Conservation (phyloP, 1,140 invertebrate genomes). For the Drosophila novamexicana region DNA sequence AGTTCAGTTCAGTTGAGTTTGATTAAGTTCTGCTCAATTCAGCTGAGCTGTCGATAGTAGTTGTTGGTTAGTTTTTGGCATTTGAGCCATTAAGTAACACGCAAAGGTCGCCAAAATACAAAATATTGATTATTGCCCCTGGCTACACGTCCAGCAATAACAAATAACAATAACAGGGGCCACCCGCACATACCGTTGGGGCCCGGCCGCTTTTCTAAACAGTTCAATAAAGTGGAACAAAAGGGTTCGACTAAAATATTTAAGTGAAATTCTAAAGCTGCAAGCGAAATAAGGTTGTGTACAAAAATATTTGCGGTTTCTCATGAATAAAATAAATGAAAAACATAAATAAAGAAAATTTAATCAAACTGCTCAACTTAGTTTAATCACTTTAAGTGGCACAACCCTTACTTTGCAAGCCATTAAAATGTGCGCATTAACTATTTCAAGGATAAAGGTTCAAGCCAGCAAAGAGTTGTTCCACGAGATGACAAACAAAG, state of each 20-base stretch:
- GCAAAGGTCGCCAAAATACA: slow-evolving; percentile 69
- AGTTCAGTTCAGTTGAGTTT: slow-evolving; percentile 1
- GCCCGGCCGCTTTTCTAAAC: not conserved
- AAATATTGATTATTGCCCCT: slow-evolving; percentile 70
- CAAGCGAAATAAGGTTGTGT: slow-evolving; percentile 1
- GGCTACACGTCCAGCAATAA: slow-evolving; percentile 54
- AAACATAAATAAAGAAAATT: slow-evolving; percentile 22
- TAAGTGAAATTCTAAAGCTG: slow-evolving; percentile 25
- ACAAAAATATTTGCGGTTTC: slow-evolving; percentile 19
- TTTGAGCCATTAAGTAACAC: slow-evolving; percentile 61
- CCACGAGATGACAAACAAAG: too few species aligned
- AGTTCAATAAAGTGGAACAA: slow-evolving; percentile 33
- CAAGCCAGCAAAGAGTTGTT: too few species aligned
- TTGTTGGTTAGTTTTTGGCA: slow-evolving; percentile 34
- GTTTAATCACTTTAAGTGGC: slow-evolving; percentile 35
- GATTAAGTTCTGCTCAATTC: slow-evolving; percentile 1
- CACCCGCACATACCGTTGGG: not conserved
- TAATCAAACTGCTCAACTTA: not conserved
- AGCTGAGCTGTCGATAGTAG: slow-evolving; percentile 45
- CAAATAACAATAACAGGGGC: slow-evolving; percentile 56
- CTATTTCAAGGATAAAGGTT: too few species aligned
- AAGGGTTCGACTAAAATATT: slow-evolving; percentile 23
- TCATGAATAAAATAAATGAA: slow-evolving; percentile 32
- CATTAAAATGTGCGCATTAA: not conserved
- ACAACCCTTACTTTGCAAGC: not conserved